Evolutionary conservation across 2,797 vertebrate species (phyloP), one percentile per base, ranked within the genome.

Genomic region (Chloroceryle inda): DNA sequence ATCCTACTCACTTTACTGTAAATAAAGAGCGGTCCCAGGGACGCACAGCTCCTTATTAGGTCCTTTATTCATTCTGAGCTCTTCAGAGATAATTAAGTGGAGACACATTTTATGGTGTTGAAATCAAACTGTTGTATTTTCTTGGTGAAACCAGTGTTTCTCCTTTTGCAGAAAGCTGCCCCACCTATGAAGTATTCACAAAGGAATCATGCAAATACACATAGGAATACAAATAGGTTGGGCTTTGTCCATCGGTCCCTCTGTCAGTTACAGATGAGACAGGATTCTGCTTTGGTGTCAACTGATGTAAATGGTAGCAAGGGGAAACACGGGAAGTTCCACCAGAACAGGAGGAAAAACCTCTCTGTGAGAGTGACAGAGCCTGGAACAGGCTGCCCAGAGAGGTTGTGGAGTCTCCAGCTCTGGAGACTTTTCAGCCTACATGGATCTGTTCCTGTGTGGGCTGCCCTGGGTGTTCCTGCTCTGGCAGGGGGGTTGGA

Each of bases 121-220:
- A 94, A 91, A 92, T 85, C 55, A 94, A 90, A 78, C 21, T 22
- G 74, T 88, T 53, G 68, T 53, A 38, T 85, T 95, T 95, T 92
- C 63, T 56, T 81, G 89, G 59, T 95, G 74, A 91, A 95, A 89
- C 72, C 52, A 59, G 21, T 71, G 63, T 84, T 95, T 93, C 92
- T 64, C 45, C 47, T 94, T 82, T 77, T 26, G 10, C 53, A 94
- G 88, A 91, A 91, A 95, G 61, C 33, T 95, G 92, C 93, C 83
- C 94, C 92, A 81, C 62, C 49, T 91, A 59, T 69, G 88, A 96
- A 92, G 64, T 27, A 95, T 91, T 83, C 59, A 33, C 69, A 66
- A 63, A 94, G 40, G 50, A 81, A 86, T 63, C 55, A 45, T 31
- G 63, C 0, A 5, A 63, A 76, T 79, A 50, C 45, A 72, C 45